Percentiles rank a stretch among this genome's conserved stretches.
Evolutionary conservation across 35 echinoderm and acorn worm species (phyloP).

Genomic region (Eucidaris tribuloides): DNA sequence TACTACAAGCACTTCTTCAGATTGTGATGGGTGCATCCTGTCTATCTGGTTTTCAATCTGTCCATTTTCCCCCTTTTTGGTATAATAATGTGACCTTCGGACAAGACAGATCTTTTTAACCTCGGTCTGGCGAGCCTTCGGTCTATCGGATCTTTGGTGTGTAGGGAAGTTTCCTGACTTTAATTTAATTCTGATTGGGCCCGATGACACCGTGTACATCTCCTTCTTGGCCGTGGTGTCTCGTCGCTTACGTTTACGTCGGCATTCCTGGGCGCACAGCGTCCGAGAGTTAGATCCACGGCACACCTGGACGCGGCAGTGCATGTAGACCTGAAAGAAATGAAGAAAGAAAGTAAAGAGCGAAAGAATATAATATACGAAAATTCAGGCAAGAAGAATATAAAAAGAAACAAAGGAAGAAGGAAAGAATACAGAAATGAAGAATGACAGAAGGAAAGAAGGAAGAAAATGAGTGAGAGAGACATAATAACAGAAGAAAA

Average conservation of each 20-base stretch:
- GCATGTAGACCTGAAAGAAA: conserved; percentile 12
- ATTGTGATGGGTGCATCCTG: too few species aligned
- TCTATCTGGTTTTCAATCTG: too few species aligned
- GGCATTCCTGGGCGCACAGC: neutral
- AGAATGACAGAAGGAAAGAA: neutral
- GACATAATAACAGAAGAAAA: too few species aligned
- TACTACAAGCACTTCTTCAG: too few species aligned
- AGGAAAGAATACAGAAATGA: neutral
- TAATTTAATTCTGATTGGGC: too few species aligned
- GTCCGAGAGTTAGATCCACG: neutral
- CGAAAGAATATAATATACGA: neutral
- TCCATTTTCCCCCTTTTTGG: too few species aligned
- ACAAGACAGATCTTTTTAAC: too few species aligned
- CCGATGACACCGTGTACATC: neutral
- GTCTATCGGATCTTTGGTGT: too few species aligned
- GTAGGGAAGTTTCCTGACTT: too few species aligned
- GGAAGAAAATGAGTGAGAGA: too few species aligned
- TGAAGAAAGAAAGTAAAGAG: neutral
- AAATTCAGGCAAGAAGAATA: neutral
- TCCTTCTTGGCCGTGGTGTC: neutral
- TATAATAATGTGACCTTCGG: too few species aligned
- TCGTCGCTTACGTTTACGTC: neutral
- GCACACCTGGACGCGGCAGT: conserved; percentile 16
- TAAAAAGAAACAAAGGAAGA: neutral
- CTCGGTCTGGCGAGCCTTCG: too few species aligned